Base-by-base conservation (phyloP, 2,113 vertebrate genomes). In the Junco hyemalis region DNA sequence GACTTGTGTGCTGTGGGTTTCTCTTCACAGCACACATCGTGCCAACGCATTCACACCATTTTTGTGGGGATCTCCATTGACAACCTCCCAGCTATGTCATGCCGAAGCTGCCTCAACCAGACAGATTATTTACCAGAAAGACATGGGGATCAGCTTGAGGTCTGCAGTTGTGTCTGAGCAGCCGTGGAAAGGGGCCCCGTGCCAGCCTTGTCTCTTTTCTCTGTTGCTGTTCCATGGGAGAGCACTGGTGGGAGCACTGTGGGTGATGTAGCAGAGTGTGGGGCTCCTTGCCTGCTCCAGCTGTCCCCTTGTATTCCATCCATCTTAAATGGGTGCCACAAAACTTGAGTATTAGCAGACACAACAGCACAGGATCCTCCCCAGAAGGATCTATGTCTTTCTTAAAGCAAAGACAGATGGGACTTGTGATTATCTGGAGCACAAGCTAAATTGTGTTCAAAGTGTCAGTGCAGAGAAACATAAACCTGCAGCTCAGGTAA, bases 401-500 rank as follows among this genome's bases (percentile, higher is more conserved):
- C 69, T 72, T 36, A 40, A 68, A 54, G 44, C 65, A 82, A 64
- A 85, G 61, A 87, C 51, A 82, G 66, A 68, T 80, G 61, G 81
- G 70, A 45, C 81, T 90, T 91, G 70, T 85, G 92, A 85, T 91
- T 90, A 82, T 72, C 40, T 57, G 31, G 44, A 91, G 45, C 78
- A 87, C 36, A 79, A 91, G 70, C 53, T 53, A 74, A 91, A 92
- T 38, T 69, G 63, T 69, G 70, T 90, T 96, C 50, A 90, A 35
- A 45, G 59, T 90, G 81, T 50, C 70, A 92, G 20, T 45, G 57
- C 45, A 65, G 48, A 85, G 79, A 72, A 95, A 69, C 20, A 61
- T 61, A 72, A 93, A 82, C 85, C 33, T 86, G 70, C 28, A 12
- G 63, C 45, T 92, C 78, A 87, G 81, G 83, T 87, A 87, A 87